These are phyloP conservation scores for Lanius ludovicianus DNA, from an alignment of 2,113 vertebrate genomes.

Conservation along the genomic window DNA sequence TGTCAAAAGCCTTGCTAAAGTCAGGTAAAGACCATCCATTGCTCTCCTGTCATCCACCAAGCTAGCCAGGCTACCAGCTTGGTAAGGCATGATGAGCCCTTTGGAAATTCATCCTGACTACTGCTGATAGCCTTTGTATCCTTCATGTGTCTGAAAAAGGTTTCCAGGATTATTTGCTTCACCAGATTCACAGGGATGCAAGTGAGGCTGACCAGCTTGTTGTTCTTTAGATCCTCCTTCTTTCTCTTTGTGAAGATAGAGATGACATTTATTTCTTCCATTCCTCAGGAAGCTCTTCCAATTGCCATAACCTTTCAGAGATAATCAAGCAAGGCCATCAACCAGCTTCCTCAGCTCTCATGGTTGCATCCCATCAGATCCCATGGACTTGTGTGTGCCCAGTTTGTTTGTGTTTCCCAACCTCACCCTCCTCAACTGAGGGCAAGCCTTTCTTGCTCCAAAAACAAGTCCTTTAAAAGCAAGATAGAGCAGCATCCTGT, in stretches of 20 bases:
- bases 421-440: rapidly evolving
- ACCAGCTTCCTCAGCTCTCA: neutral
- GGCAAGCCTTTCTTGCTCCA: neutral
- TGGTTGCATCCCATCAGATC: neutral
- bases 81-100: neutral
- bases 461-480: neutral
- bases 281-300: neutral
- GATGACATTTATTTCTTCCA: neutral
- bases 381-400: neutral
- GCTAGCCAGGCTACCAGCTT: neutral
- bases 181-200: neutral
- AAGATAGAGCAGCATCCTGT: neutral
- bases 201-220: neutral
- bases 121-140: neutral
- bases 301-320: neutral
- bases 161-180: neutral
- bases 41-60: neutral
- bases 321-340: neutral
- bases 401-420: neutral
- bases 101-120: neutral
- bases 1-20: neutral
- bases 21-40: neutral
- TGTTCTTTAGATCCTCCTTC: neutral
- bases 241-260: neutral
- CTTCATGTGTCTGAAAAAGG: neutral